These are phyloP conservation scores for Micrastur ruficollis DNA, from an alignment of 2,797 vertebrate species.

Conservation along the genomic window DNA sequence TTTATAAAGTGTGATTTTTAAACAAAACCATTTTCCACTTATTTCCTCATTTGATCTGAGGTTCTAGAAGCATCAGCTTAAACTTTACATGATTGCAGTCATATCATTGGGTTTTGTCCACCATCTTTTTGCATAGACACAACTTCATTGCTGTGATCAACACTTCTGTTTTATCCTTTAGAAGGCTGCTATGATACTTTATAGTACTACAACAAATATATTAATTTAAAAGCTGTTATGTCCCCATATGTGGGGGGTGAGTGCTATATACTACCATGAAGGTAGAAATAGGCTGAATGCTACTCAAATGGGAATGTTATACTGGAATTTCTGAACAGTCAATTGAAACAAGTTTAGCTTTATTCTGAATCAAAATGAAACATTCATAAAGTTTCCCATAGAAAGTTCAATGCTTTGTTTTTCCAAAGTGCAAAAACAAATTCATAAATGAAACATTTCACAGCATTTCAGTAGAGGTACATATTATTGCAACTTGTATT, in stretches of 20 bases:
- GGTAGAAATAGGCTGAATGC: neutral
- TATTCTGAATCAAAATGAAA: slow-evolving; percentile 21
- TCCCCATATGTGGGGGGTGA: neutral
- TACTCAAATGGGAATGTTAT: neutral
- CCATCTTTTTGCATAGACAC: neutral
- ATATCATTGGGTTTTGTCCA: neutral
- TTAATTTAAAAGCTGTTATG: neutral
- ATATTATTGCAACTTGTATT: neutral
- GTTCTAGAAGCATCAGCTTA: neutral
- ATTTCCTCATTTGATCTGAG: neutral
- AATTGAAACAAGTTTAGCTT: neutral
- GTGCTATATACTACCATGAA: neutral
- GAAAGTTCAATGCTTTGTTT: neutral
- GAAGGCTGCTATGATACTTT: neutral
- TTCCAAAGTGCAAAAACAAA: neutral
- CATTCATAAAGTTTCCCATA: neutral
- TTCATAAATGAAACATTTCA: neutral
- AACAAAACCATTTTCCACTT: neutral
- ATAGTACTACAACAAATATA: neutral
- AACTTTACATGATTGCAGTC: neutral
- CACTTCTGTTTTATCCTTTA: neutral
- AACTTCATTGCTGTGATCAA: neutral
- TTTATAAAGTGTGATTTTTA: neutral
- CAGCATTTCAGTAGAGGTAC: slow-evolving; percentile 1
- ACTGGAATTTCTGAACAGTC: neutral